A percentile compares a stretch with the other conserved stretches of the same genome.
Conservation (phyloP, 1,140 invertebrate species). For the Drosophila mojavensis region DNA sequence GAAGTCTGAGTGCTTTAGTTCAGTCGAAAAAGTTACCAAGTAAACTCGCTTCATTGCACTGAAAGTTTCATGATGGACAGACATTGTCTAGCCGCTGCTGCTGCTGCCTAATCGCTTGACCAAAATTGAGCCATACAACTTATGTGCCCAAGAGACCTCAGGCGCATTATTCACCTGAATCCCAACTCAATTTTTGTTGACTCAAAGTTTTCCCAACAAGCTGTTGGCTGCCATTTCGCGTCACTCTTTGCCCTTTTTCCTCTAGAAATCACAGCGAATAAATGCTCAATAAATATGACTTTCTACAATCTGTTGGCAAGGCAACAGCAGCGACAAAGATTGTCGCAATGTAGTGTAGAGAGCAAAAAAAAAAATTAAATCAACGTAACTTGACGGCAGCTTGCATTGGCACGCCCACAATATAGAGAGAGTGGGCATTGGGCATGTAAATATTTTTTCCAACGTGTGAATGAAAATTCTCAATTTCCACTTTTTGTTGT, state of each 20-base stretch:
- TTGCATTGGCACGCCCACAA: not conserved
- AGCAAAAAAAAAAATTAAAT: no score
- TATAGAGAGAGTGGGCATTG: not conserved
- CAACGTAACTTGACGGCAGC: not conserved
- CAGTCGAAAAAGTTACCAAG: not conserved
- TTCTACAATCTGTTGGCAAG: slow-evolving; percentile 29
- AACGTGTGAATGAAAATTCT: slow-evolving; percentile 5
- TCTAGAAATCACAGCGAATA: slow-evolving; percentile 23
- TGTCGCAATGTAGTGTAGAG: no score
- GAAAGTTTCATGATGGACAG: slow-evolving; percentile 16
- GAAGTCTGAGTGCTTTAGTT: not conserved
- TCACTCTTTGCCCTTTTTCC: not conserved
- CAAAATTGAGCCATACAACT: slow-evolving; percentile 47
- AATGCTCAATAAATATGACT: slow-evolving; percentile 28
- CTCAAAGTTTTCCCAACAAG: slow-evolving; percentile 40
- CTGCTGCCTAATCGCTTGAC: slow-evolving; percentile 27
- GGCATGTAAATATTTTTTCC: not conserved
- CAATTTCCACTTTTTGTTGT: not conserved
- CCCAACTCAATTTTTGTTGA: slow-evolving; percentile 25
- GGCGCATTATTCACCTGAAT: slow-evolving; percentile 49
- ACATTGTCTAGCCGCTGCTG: no score
- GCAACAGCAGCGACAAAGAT: not conserved
- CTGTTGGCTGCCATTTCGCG: not conserved
- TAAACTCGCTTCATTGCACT: not conserved
- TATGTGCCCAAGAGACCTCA: slow-evolving; percentile 46